These are phyloP conservation scores for Oligia strigilis DNA, from an alignment of 2,888 invertebrate genomes.

Conservation along the genomic window DNA sequence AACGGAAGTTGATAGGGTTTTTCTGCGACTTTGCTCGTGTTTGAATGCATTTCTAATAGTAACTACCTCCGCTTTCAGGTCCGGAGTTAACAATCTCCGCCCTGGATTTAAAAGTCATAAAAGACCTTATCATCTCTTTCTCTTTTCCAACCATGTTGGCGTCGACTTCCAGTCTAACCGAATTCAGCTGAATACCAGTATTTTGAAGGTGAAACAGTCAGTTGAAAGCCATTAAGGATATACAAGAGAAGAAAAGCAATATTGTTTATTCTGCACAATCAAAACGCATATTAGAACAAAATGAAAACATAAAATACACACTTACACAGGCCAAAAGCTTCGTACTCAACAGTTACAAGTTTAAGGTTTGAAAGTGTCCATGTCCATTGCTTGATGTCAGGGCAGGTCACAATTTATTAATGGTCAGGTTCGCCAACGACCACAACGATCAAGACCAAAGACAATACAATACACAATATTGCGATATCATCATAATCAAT, in stretches of 20 bases:
- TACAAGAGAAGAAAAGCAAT: not conserved
- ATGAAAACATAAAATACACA: not conserved
- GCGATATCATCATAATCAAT: not conserved
- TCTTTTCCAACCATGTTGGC: not conserved
- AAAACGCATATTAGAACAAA: not conserved
- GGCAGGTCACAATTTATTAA: not conserved
- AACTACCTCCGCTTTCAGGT: not conserved
- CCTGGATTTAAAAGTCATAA: not conserved
- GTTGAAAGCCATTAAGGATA: not conserved
- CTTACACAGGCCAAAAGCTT: not conserved
- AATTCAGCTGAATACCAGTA: too few species aligned
- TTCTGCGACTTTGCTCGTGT: not conserved
- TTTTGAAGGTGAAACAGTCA: not conserved
- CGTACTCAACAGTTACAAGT: not conserved
- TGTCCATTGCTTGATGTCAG: not conserved
- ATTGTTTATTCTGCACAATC: not conserved
- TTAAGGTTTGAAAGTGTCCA: not conserved
- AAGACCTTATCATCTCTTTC: not conserved
- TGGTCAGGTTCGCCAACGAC: not conserved
- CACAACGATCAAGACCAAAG: not conserved
- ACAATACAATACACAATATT: not conserved
- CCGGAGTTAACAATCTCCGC: not conserved
- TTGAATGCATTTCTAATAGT: not conserved
- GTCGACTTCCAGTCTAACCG: not conserved
- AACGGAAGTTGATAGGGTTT: slow-evolving; percentile 1